Evolutionary conservation across 2,888 invertebrate genomes (phyloP).

Genomic region (Cyrtodaria siliqua): DNA sequence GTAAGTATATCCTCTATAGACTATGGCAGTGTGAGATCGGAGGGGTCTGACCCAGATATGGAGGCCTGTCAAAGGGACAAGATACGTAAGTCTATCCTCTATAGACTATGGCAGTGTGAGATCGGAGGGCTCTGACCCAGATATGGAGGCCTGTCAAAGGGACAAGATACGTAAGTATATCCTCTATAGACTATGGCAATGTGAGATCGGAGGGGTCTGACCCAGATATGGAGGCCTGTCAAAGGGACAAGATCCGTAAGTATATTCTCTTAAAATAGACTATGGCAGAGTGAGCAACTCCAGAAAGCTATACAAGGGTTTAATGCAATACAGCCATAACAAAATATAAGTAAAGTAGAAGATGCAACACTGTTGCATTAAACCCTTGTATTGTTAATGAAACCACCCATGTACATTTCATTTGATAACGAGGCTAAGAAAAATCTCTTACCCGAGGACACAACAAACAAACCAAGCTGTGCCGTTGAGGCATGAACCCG

Average conservation of each 20-base stretch:
- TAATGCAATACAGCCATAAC: too few relatives aligned
- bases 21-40: constrained; percentile 10
- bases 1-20: constrained; percentile 44
- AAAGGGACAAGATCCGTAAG: constrained; percentile 37
- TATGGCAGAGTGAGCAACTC: too few relatives aligned
- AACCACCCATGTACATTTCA: too few relatives aligned
- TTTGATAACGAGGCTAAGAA: too few relatives aligned
- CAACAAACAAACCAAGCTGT: too few relatives aligned
- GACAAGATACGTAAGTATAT: constrained; percentile 41
- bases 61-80: constrained; percentile 18
- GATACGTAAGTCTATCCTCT: constrained; percentile 41
- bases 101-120: constrained; percentile 30
- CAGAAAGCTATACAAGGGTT: too few relatives aligned
- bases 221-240: background rate
- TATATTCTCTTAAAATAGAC: too few relatives aligned
- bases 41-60: background rate
- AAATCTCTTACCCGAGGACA: too few relatives aligned
- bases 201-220: background rate
- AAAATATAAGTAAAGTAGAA: too few relatives aligned
- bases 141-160: constrained; percentile 1
- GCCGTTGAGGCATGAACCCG: too few relatives aligned
- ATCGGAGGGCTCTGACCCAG: background rate
- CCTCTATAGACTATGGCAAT: constrained; percentile 43
- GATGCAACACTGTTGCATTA: too few relatives aligned
- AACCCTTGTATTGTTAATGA: too few relatives aligned